Conservation (phyloP, 2,797 vertebrate species). For the Alectoris magna region DNA sequence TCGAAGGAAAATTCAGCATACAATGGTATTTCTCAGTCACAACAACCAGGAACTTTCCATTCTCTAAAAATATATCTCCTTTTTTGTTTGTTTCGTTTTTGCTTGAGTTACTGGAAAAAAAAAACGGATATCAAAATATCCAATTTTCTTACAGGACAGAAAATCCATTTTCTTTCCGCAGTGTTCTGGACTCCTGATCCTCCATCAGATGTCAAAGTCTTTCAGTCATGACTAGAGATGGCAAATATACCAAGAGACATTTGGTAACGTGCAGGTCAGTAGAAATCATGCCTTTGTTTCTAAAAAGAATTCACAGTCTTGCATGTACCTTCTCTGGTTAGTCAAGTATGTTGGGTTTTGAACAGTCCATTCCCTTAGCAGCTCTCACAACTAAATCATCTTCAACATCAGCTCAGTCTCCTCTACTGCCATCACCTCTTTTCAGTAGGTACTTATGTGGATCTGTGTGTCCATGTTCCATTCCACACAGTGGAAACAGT, state of each 20-base stretch:
- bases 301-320: not conserved
- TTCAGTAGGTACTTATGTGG: not conserved
- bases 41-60: not conserved
- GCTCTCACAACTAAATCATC: not conserved
- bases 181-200: not conserved
- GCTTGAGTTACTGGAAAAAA: not conserved
- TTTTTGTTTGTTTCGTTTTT: not conserved
- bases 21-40: not conserved
- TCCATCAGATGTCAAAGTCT: not conserved
- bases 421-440: not conserved
- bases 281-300: not conserved
- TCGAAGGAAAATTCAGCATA: not conserved
- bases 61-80: not conserved
- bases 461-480: not conserved
- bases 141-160: not conserved
- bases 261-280: not conserved
- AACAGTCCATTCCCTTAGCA: not conserved
- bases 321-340: not conserved
- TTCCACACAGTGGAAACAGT: not conserved
- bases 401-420: not conserved
- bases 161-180: not conserved
- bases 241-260: not conserved
- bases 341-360: not conserved
- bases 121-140: not conserved
- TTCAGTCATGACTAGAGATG: not conserved